Percentiles rank a stretch among this genome's conserved stretches.
phyloP scores from a whole-genome alignment of 2,888 invertebrate genomes.

The Acleris literana region DNA sequence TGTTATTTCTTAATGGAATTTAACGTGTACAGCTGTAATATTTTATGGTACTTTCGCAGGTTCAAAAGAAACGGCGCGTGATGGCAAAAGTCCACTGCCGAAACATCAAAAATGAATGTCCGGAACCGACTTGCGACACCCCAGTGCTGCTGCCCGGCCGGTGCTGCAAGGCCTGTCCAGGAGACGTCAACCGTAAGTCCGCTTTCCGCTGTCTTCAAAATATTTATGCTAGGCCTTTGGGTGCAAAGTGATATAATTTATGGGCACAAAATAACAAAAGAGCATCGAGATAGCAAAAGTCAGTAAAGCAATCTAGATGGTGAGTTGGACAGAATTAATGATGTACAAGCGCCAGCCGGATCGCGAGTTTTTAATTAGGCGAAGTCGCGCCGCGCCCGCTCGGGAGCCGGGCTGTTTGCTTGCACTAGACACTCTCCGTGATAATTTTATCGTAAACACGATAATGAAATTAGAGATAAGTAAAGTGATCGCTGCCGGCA shows the following conservation, averaged over 20 bases:
- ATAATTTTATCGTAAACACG: slow-evolving; percentile 53
- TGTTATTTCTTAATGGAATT: neutral
- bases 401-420: slow-evolving; percentile 39
- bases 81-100: slow-evolving; percentile 95
- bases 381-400: slow-evolving; percentile 38
- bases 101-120: slow-evolving; percentile 96
- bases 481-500: slow-evolving; percentile 47
- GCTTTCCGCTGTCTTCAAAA: slow-evolving; percentile 27
- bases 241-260: slow-evolving; percentile 28
- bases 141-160: slow-evolving; percentile 92
- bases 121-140: slow-evolving; percentile 92
- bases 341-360: slow-evolving; percentile 39
- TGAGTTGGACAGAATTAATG: slow-evolving; percentile 54
- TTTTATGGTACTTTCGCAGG: slow-evolving; percentile 75
- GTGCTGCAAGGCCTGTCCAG: slow-evolving; percentile 96
- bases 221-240: slow-evolving; percentile 27
- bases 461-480: slow-evolving; percentile 55
- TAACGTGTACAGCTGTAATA: slow-evolving; percentile 1
- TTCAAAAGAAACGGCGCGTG: slow-evolving; percentile 93
- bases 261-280: slow-evolving; percentile 46
- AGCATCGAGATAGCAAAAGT: slow-evolving; percentile 53
- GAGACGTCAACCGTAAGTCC: slow-evolving; percentile 88
- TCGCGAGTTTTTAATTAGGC: slow-evolving; percentile 46
- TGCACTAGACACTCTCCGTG: slow-evolving; percentile 42
- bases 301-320: slow-evolving; percentile 48